Evolutionary conservation across 2,113 vertebrate genomes (phyloP).

Genomic region (Protobothrops mucrosquamatus): DNA sequence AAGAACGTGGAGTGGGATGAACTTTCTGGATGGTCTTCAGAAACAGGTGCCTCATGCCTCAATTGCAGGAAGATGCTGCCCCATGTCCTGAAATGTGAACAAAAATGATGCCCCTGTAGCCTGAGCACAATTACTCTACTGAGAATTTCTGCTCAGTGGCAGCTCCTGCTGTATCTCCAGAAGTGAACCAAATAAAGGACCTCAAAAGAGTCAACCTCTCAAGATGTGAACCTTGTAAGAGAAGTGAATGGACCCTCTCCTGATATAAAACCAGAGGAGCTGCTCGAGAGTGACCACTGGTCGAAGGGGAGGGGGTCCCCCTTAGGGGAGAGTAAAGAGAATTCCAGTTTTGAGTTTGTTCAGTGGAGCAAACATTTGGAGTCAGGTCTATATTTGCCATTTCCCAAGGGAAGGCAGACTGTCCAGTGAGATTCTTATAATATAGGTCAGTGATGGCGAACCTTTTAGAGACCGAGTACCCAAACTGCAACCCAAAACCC

Average conservation of each 20-base stretch:
- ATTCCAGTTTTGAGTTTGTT: neutral
- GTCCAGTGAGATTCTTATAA: neutral
- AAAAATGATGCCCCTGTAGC: neutral
- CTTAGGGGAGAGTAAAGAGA: neutral
- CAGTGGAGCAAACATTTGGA: neutral
- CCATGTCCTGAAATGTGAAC: neutral
- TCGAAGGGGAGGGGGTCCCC: neutral
- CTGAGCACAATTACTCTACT: neutral
- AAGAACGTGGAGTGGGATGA: neutral
- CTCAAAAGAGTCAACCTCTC: neutral
- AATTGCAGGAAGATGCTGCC: neutral
- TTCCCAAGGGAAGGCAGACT: neutral
- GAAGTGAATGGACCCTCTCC: neutral
- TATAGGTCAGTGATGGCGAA: neutral
- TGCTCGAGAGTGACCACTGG: neutral
- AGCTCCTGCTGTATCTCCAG: neutral
- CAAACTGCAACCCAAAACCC: no score
- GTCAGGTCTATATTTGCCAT: neutral
- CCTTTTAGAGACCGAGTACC: no score
- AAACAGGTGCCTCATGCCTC: neutral
- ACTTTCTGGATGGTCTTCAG: neutral
- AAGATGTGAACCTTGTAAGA: neutral
- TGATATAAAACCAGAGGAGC: no score
- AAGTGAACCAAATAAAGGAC: neutral
- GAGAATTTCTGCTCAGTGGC: neutral